phyloP scores from a whole-genome alignment of 2,113 vertebrate genomes.

The Hyperoodon ampullatus region DNA sequence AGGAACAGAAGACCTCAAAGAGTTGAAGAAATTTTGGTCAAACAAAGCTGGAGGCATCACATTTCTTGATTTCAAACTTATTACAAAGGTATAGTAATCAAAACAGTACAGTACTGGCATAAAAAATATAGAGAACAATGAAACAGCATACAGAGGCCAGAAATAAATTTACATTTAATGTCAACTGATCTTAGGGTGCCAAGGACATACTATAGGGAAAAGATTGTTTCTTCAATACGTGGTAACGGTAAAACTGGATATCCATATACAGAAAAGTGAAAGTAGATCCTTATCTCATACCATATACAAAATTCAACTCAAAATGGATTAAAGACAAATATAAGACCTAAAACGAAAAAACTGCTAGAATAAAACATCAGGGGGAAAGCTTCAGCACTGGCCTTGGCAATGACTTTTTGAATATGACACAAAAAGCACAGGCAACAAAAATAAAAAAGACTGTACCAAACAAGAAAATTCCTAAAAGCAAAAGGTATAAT shows the following conservation, averaged over 20 bases:
- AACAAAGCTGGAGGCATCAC: background rate
- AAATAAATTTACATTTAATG: background rate
- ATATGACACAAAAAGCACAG: background rate
- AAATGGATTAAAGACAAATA: background rate
- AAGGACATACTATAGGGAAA: background rate
- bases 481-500: background rate
- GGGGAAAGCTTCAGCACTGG: background rate
- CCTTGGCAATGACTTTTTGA: background rate
- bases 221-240: background rate
- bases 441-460: background rate
- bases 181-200: background rate
- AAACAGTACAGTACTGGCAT: background rate
- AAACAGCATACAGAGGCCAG: background rate
- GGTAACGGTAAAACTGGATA: background rate
- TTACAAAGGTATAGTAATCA: background rate
- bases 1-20: background rate
- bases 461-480: background rate
- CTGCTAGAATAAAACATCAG: background rate
- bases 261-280: background rate
- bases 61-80: background rate
- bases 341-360: background rate
- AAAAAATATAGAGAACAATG: background rate
- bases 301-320: background rate
- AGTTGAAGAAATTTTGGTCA: background rate
- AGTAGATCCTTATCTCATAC: background rate